phyloP scores from a whole-genome alignment of 2,888 invertebrate genomes.

The Drosophila pullipes region DNA sequence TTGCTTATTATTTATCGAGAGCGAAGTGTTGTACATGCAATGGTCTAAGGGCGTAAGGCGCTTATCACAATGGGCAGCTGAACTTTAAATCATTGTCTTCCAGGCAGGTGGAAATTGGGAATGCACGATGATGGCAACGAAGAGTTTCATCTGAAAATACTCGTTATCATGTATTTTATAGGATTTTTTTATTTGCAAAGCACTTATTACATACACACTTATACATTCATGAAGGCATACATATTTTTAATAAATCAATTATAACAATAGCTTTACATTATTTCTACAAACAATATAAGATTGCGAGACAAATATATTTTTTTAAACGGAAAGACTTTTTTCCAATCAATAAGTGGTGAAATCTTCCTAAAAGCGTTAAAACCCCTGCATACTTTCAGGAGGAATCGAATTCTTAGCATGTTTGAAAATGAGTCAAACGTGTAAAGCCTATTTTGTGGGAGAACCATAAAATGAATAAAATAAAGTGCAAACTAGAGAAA shows the following conservation, averaged over 20 bases:
- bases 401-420: neutral
- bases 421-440: neutral
- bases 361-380: neutral
- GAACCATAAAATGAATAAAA: neutral
- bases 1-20: neutral
- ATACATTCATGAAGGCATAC: neutral
- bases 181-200: neutral
- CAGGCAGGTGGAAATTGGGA: neutral
- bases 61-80: neutral
- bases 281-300: neutral
- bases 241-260: neutral
- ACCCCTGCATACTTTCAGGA: neutral
- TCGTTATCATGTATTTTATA: neutral
- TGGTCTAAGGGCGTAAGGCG: neutral
- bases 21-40: no score
- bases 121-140: neutral
- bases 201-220: no score
- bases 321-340: neutral
- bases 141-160: neutral
- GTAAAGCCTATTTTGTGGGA: neutral
- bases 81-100: neutral
- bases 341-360: neutral
- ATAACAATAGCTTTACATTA: neutral
- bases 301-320: neutral
- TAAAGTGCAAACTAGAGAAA: neutral